phyloP scores from a whole-genome alignment of 2,888 invertebrate species.

The Pachydiplax longipennis region DNA sequence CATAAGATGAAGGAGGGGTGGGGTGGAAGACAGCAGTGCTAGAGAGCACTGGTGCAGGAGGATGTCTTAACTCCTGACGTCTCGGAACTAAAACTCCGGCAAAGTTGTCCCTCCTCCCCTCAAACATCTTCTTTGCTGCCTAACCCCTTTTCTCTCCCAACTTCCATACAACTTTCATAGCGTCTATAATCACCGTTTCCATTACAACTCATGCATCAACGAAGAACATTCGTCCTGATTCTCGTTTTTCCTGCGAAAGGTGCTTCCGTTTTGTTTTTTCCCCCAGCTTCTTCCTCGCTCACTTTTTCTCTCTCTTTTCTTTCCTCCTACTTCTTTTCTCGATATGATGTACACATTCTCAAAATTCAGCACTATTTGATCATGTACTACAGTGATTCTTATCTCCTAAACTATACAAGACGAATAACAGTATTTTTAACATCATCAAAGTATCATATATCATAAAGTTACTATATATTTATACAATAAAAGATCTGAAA shows the following conservation, averaged over 20 bases:
- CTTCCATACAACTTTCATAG: not conserved
- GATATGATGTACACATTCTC: no score
- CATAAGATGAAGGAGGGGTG: not conserved
- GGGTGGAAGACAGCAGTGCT: not conserved
- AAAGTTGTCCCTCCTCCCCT: not conserved
- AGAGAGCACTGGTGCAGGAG: not conserved
- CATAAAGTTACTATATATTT: no score
- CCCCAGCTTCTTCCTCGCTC: not conserved
- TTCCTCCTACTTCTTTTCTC: not conserved
- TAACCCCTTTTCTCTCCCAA: not conserved
- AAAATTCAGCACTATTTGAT: no score
- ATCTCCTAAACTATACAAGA: no score
- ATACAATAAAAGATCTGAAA: no score
- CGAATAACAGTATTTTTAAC: no score
- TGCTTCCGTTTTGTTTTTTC: no score
- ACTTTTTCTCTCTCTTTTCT: not conserved
- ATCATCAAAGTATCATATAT: no score
- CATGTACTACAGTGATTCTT: no score
- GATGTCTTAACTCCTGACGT: constrained; percentile 10
- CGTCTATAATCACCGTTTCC: constrained; percentile 1
- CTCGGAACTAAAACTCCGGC: not conserved
- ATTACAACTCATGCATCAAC: not conserved
- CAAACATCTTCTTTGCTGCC: not conserved
- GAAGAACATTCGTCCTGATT: not conserved
- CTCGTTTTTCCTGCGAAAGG: not conserved